A percentile compares a stretch with the other conserved stretches of the same genome.
phyloP scores from a whole-genome alignment of 2,888 invertebrate species.

The Nomada fucata region DNA sequence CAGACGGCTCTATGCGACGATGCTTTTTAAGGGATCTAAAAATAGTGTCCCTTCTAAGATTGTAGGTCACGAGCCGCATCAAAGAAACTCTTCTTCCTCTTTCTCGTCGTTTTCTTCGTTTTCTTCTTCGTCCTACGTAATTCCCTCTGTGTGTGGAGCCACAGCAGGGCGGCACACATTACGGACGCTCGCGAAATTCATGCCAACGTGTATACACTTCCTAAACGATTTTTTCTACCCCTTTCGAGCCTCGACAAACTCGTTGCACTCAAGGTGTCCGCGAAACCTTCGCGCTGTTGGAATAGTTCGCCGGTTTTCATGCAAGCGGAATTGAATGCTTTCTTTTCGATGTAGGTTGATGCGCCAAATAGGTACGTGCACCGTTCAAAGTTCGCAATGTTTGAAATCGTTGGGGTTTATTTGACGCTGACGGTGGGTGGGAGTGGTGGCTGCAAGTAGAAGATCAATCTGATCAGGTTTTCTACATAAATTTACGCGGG shows the following conservation, averaged over 20 bases:
- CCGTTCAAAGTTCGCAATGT: not conserved
- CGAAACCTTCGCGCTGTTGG: constrained; percentile 22
- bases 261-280: constrained; percentile 34
- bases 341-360: constrained; percentile 10
- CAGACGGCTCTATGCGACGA: constrained; percentile 47
- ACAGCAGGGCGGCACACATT: constrained; percentile 7
- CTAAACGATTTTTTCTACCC: constrained; percentile 54
- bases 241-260: constrained; percentile 35
- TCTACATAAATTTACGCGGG: no score
- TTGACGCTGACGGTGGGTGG: no score
- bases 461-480: no score
- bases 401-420: no score
- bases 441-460: no score
- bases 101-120: not conserved
- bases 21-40: constrained; percentile 76
- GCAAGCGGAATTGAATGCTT: not conserved
- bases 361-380: not conserved
- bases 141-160: not conserved
- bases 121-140: not conserved
- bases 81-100: constrained; percentile 54
- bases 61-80: constrained; percentile 78
- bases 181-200: constrained; percentile 52
- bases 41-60: constrained; percentile 76
- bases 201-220: constrained; percentile 51
- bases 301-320: constrained; percentile 4